Percentiles rank a stretch among this genome's conserved stretches.
phyloP scores from a whole-genome alignment of 2,113 vertebrate species.

The Lonchura striata region DNA sequence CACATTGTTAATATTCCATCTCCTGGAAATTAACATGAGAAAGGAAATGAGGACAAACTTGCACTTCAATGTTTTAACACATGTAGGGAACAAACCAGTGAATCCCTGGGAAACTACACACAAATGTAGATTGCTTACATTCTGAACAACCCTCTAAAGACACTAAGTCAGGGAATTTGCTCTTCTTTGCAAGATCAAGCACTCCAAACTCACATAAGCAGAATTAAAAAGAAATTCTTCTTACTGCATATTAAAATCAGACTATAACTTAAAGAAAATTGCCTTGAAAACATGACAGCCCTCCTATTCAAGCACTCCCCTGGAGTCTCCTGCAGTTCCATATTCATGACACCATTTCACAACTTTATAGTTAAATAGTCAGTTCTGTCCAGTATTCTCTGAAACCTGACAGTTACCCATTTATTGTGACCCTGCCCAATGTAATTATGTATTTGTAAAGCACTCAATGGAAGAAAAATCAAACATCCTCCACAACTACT shows the following conservation, averaged over 20 bases:
- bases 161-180: neutral
- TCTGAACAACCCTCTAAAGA: neutral
- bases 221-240: neutral
- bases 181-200: neutral
- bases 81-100: neutral
- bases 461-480: neutral
- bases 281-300: neutral
- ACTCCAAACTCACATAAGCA: neutral
- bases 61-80: neutral
- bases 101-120: neutral
- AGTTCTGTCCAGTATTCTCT: neutral
- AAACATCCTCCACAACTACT: neutral
- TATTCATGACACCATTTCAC: neutral
- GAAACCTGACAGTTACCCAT: neutral
- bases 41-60: neutral
- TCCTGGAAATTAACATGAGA: neutral
- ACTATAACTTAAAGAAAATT: neutral
- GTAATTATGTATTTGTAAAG: neutral
- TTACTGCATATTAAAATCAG: neutral
- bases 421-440: neutral
- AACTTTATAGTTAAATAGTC: fast-evolving
- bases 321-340: neutral
- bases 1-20: neutral
- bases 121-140: neutral
- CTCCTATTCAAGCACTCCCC: neutral